phyloP scores from a whole-genome alignment of 1,140 invertebrate genomes.

The Drosophila kohkoa region DNA sequence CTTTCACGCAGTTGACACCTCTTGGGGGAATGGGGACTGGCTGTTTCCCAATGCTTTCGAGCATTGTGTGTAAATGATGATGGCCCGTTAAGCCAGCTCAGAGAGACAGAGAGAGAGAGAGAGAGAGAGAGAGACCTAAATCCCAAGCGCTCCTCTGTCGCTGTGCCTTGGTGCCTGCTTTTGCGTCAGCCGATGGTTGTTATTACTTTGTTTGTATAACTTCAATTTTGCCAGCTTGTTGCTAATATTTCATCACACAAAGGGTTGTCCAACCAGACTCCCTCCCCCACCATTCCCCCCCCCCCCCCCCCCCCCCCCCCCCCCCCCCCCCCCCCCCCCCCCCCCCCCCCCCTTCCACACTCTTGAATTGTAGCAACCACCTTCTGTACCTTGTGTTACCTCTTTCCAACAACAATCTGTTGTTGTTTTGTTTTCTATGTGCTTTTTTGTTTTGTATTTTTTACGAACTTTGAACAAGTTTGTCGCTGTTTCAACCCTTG shows the following conservation, averaged over 20 bases:
- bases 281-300: neutral
- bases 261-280: slow-evolving; percentile 50
- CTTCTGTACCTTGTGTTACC: neutral
- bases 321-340: neutral
- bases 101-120: no score
- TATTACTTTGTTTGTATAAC: slow-evolving; percentile 52
- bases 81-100: slow-evolving; percentile 10
- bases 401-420: neutral
- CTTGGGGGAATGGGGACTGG: neutral
- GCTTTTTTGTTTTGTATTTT: slow-evolving; percentile 18
- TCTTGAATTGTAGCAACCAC: neutral
- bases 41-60: no score
- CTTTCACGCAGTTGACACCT: slow-evolving; percentile 11
- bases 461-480: slow-evolving; percentile 67
- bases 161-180: slow-evolving; percentile 1
- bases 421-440: slow-evolving; percentile 20
- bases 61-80: slow-evolving; percentile 42
- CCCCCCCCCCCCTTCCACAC: neutral
- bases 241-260: slow-evolving; percentile 64
- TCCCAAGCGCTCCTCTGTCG: slow-evolving; percentile 13
- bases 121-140: no score
- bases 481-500: slow-evolving; percentile 68
- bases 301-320: no score
- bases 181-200: slow-evolving; percentile 38
- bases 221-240: slow-evolving; percentile 64